A percentile compares a stretch with the other conserved stretches of the same genome.
Conservation (phyloP, 1,140 invertebrate species). For the Conus ventricosus region DNA sequence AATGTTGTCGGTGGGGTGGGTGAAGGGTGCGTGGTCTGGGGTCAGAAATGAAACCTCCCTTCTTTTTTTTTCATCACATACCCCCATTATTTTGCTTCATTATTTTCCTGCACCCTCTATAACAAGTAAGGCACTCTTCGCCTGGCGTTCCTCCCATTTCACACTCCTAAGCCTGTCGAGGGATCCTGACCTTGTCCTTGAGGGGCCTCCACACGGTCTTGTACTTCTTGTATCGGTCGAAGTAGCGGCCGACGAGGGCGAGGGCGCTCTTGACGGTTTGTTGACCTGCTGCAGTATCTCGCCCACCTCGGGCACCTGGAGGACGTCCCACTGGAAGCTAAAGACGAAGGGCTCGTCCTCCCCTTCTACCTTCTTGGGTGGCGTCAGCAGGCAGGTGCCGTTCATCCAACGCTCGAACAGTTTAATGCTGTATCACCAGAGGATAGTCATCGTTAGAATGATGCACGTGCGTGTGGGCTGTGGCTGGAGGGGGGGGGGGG, state of each 20-base stretch:
- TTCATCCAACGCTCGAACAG: slow-evolving; percentile 87
- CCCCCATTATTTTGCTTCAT: too few relatives aligned
- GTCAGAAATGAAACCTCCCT: too few relatives aligned
- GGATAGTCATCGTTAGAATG: too few relatives aligned
- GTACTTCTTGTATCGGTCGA: slow-evolving; percentile 85
- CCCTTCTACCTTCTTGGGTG: slow-evolving; percentile 77
- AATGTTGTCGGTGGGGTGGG: too few relatives aligned
- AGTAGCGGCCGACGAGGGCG: slow-evolving; percentile 79
- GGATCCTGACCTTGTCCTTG: slow-evolving; percentile 76
- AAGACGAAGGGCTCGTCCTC: slow-evolving; percentile 77
- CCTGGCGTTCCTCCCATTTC: background rate
- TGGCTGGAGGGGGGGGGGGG: too few relatives aligned
- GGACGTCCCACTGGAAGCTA: slow-evolving; percentile 86
- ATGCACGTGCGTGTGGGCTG: too few relatives aligned
- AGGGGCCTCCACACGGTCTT: slow-evolving; percentile 87
- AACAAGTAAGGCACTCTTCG: background rate
- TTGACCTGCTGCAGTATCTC: slow-evolving; percentile 81
- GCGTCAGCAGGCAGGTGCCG: slow-evolving; percentile 83
- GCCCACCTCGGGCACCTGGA: slow-evolving; percentile 81
- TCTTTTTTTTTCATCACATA: too few relatives aligned
- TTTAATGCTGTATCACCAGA: slow-evolving; percentile 77
- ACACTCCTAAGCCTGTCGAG: background rate
- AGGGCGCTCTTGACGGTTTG: slow-evolving; percentile 81
- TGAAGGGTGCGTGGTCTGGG: too few relatives aligned
- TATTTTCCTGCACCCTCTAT: too few relatives aligned